Evolutionary conservation across 2,113 vertebrate species (phyloP).

Genomic region (Epinephelus lanceolatus): DNA sequence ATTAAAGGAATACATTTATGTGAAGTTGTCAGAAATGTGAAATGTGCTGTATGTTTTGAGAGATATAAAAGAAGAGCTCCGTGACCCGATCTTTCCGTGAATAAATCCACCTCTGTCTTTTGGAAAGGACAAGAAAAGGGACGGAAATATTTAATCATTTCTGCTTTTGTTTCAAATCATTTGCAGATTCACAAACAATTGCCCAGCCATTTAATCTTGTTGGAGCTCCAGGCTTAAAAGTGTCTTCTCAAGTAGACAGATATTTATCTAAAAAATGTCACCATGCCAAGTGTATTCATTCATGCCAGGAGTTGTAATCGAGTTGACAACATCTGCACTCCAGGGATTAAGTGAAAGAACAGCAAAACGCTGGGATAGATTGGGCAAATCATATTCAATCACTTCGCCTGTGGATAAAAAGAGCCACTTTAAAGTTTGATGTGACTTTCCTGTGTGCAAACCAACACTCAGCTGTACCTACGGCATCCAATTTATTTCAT

Average conservation of each 20-base stretch:
- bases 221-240: slow-evolving; percentile 69
- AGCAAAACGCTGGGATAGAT: slow-evolving; percentile 63
- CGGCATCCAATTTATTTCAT: slow-evolving; percentile 58
- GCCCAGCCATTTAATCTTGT: slow-evolving; percentile 75
- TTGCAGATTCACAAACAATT: slow-evolving; percentile 70
- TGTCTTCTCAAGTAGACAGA: slow-evolving; percentile 79
- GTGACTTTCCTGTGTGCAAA: slow-evolving; percentile 57
- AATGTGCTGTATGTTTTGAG: slow-evolving; percentile 47
- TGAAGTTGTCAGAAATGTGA: slow-evolving; percentile 44
- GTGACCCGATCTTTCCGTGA: neutral
- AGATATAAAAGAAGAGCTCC: slow-evolving; percentile 5
- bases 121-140: slow-evolving; percentile 4
- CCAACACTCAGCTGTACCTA: slow-evolving; percentile 29
- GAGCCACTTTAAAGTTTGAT: slow-evolving; percentile 68
- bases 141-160: slow-evolving; percentile 46
- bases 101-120: slow-evolving; percentile 15
- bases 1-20: slow-evolving; percentile 47
- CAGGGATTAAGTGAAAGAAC: slow-evolving; percentile 78
- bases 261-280: slow-evolving; percentile 83
- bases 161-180: slow-evolving; percentile 64
- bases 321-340: slow-evolving; percentile 83
- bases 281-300: slow-evolving; percentile 76
- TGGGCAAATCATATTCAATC: slow-evolving; percentile 72
- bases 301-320: slow-evolving; percentile 79
- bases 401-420: slow-evolving; percentile 63